Percentiles rank a stretch among this genome's conserved stretches.
phyloP scores from a whole-genome alignment of 2,113 vertebrate genomes.

The Atlantisia rogersi region DNA sequence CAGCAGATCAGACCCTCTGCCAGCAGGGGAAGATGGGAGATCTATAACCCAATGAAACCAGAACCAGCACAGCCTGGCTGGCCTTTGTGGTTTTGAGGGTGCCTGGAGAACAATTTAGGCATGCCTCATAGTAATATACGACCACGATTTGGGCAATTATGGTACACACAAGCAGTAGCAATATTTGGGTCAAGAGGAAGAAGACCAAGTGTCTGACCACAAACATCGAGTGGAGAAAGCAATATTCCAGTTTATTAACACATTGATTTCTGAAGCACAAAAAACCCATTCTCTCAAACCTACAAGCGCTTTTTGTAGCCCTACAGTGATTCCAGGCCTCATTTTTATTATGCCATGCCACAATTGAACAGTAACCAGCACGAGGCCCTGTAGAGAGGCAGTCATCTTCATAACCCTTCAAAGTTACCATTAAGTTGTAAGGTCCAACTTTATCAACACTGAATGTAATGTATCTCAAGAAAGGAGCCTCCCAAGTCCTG shows the following conservation, averaged over 20 bases:
- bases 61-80: background rate
- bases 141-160: background rate
- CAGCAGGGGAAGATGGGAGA: background rate
- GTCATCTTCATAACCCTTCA: background rate
- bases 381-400: background rate
- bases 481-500: background rate
- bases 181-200: background rate
- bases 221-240: background rate
- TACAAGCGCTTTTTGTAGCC: background rate
- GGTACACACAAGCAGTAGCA: rapidly evolving
- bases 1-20: background rate
- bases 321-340: background rate
- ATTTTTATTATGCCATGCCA: background rate
- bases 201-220: background rate
- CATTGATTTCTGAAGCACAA: background rate
- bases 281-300: background rate
- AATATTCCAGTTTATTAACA: background rate
- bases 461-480: background rate
- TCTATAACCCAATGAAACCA: background rate
- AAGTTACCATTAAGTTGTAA: background rate
- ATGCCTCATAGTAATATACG: rapidly evolving
- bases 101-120: background rate
- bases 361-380: background rate
- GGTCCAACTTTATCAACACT: background rate
- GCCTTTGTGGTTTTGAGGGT: background rate